Evolutionary conservation across 2,797 vertebrate species (phyloP), one percentile per base, ranked within the genome.

Genomic region (Sebastiscus albofasciatus): DNA sequence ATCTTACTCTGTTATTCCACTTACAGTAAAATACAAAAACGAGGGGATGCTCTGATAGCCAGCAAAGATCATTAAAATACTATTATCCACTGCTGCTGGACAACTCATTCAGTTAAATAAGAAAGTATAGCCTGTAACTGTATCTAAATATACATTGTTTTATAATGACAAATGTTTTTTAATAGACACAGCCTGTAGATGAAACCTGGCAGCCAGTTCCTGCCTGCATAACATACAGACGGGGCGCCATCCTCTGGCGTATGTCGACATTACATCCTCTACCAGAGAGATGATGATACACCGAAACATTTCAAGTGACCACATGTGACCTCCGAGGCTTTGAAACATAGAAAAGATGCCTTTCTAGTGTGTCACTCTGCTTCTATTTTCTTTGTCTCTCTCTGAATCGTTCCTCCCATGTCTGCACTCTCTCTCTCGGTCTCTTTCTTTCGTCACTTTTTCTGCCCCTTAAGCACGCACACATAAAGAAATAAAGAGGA

Each of bases 201-300:
- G 56, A 76, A 56, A 56, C 22, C 49, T 31, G 22, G 18, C n/a
- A 22, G 54, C 49, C 22, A 22, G 46, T 33, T 72, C 67, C 72
- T 76, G 80, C 7, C 33, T 81, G 77, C 62, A 62, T 77, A 83
- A 88, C 34, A 69, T 80, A 88, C 87, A 89, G 73, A 84, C 29
- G 56, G 84, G 89, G 92, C 92, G 93, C 94, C 94, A 92, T 91
- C 93, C 76, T 91, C 91, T 94, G 93, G 92, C 34, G 0, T 4
- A 24, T 5, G 34, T 16, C 2, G 10, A 81, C 54, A 91, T 87
- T 90, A 73, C 94, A 94, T 4, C 49, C 69, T 34, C 52, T 24
- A 54, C 49, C 4, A 4, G 22, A 62, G 33, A 56, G 18, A 68
- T 61, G 66, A 82, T 77, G 72, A 75, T 72, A 67, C 75, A 70